Percentiles rank a stretch among this genome's conserved stretches.
Evolutionary conservation across 92 coral and sea anemone species (phyloP).

Genomic region (Siderastrea radians): DNA sequence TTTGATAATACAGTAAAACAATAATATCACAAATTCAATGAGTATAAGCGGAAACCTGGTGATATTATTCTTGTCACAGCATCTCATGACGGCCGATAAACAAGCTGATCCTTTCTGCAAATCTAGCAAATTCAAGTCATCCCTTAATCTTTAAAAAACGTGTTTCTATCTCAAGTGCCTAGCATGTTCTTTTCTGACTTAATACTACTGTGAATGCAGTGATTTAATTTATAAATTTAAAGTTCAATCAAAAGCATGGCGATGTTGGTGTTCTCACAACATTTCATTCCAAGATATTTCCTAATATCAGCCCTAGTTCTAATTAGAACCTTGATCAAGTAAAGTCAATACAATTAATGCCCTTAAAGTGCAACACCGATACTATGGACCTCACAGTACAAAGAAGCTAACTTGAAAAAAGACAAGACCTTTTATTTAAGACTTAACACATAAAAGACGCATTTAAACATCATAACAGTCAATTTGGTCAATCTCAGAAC

Average conservation of each 20-base stretch:
- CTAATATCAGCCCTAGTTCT: neutral
- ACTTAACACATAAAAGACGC: neutral
- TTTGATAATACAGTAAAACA: too few relatives aligned
- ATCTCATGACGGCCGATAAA: neutral
- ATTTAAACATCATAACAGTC: neutral
- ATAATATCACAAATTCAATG: neutral
- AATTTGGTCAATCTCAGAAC: neutral
- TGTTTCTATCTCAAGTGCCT: too few relatives aligned
- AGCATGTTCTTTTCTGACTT: too few relatives aligned
- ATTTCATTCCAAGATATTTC: neutral
- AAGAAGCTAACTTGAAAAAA: neutral
- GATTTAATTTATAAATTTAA: too few relatives aligned
- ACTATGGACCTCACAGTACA: neutral
- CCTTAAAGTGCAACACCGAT: neutral
- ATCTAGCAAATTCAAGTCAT: too few relatives aligned
- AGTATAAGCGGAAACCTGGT: neutral
- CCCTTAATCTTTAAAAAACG: too few relatives aligned
- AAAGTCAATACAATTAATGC: neutral
- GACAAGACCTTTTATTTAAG: neutral
- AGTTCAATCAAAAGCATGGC: neutral
- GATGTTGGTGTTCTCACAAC: neutral
- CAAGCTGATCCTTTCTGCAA: too few relatives aligned
- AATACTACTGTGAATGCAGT: too few relatives aligned
- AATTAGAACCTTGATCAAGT: neutral
- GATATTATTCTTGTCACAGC: neutral